Conservation (phyloP, 2,888 invertebrate species). For the Gari tellinella region DNA sequence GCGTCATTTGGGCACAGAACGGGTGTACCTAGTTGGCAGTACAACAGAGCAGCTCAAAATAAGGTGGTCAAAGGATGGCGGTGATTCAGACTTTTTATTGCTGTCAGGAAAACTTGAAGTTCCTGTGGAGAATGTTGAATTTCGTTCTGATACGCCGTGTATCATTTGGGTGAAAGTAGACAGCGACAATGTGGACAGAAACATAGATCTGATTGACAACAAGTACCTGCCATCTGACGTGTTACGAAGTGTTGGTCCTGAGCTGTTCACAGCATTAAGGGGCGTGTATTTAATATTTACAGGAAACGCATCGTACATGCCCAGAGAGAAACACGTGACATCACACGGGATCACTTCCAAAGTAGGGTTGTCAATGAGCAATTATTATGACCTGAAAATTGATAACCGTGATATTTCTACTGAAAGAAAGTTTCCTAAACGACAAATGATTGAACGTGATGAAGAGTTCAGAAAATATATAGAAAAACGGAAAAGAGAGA, state of each 20-base stretch:
- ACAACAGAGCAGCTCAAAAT: constrained; percentile 52
- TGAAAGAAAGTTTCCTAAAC: too few relatives aligned
- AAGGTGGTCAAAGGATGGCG: constrained; percentile 44
- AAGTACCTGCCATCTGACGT: constrained; percentile 35
- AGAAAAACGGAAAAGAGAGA: too few relatives aligned
- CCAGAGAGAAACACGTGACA: constrained; percentile 27
- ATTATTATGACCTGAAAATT: constrained; percentile 34
- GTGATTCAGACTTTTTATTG: constrained; percentile 59
- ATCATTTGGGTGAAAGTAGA: constrained; percentile 51
- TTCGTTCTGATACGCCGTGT: constrained; percentile 48
- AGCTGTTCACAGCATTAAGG: constrained; percentile 42
- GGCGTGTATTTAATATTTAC: constrained; percentile 34
- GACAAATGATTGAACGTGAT: too few relatives aligned
- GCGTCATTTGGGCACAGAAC: constrained; percentile 37
- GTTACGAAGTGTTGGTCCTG: constrained; percentile 29
- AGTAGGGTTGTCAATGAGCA: constrained; percentile 37
- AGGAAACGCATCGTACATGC: constrained; percentile 16
- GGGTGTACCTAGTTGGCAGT: constrained; percentile 53
- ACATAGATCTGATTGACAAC: constrained; percentile 17
- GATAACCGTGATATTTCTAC: too few relatives aligned
- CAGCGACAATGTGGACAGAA: not conserved
- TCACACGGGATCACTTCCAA: constrained; percentile 27
- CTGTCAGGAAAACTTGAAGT: constrained; percentile 48
- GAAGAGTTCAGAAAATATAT: too few relatives aligned
- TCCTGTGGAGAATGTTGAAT: constrained; percentile 42